These are phyloP conservation scores for Lasioglossum vierecki DNA, from an alignment of 2,888 invertebrate species.

Conservation along the genomic window DNA sequence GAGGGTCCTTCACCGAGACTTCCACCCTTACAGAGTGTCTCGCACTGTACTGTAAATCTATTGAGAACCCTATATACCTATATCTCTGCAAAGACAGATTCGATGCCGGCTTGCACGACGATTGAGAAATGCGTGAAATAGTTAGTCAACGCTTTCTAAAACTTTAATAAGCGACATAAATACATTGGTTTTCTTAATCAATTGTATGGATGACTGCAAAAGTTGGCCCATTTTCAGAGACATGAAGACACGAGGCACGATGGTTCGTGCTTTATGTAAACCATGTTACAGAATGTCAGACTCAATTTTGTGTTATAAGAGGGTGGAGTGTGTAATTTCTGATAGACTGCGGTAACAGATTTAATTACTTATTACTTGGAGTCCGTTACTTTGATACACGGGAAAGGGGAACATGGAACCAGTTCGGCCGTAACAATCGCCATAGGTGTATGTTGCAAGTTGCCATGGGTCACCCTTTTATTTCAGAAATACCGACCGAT, in stretches of 20 bases:
- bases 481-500: slow-evolving; percentile 14
- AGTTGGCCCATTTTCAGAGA: neutral
- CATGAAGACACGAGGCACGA: neutral
- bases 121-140: neutral
- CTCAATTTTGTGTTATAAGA: neutral
- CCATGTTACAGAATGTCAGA: neutral
- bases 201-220: neutral
- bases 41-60: slow-evolving; percentile 51
- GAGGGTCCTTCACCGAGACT: slow-evolving; percentile 71
- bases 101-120: slow-evolving; percentile 30
- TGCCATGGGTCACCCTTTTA: slow-evolving; percentile 11
- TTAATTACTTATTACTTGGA: neutral
- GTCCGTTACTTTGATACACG: neutral
- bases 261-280: neutral
- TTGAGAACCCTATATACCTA: slow-evolving; percentile 24
- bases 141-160: neutral
- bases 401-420: neutral
- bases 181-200: neutral
- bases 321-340: neutral
- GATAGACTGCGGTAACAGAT: neutral
- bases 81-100: neutral
- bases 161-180: neutral
- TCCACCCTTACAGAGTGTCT: slow-evolving; percentile 65
- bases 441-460: neutral
- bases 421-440: neutral